Percentiles rank a stretch among this genome's conserved stretches.
These are phyloP conservation scores for Agrotis ipsilon DNA, from an alignment of 2,888 invertebrate genomes.

Conservation along the genomic window DNA sequence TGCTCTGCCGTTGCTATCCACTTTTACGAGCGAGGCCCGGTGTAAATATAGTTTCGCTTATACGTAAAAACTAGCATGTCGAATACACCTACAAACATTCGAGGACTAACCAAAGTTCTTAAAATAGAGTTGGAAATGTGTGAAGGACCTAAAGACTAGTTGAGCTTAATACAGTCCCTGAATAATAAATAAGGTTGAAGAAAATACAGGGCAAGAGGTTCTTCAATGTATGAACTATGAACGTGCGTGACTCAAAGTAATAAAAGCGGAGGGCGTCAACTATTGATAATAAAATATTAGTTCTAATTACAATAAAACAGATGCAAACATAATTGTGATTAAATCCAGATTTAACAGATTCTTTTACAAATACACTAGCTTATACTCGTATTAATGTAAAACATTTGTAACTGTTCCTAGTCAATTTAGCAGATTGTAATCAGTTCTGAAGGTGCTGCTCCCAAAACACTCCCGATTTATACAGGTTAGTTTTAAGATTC, in stretches of 20 bases:
- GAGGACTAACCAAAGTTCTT: neutral
- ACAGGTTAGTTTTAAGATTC: constrained; percentile 7
- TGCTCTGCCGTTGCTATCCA: constrained; percentile 10
- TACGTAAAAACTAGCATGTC: constrained; percentile 3
- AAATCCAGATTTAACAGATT: neutral
- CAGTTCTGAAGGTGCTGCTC: neutral
- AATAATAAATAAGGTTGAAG: constrained; percentile 26
- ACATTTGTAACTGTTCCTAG: neutral
- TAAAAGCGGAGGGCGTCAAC: constrained; percentile 23
- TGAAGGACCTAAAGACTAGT: constrained; percentile 8
- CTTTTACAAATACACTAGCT: neutral
- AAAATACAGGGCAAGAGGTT: constrained; percentile 22
- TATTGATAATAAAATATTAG: neutral
- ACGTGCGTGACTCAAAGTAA: constrained; percentile 30
- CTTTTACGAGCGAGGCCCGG: constrained; percentile 17
- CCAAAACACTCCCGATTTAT: neutral
- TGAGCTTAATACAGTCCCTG: constrained; percentile 8
- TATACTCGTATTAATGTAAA: neutral
- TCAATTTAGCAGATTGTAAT: constrained; percentile 3
- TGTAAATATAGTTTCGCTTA: no score
- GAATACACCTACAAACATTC: constrained; percentile 5
- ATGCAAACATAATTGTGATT: neutral
- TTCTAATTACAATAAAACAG: constrained; percentile 5
- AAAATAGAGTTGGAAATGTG: constrained; percentile 35
- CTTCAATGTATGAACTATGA: constrained; percentile 15